Conservation (phyloP, 2,113 vertebrate species). For the Xyliphius kryptos region DNA sequence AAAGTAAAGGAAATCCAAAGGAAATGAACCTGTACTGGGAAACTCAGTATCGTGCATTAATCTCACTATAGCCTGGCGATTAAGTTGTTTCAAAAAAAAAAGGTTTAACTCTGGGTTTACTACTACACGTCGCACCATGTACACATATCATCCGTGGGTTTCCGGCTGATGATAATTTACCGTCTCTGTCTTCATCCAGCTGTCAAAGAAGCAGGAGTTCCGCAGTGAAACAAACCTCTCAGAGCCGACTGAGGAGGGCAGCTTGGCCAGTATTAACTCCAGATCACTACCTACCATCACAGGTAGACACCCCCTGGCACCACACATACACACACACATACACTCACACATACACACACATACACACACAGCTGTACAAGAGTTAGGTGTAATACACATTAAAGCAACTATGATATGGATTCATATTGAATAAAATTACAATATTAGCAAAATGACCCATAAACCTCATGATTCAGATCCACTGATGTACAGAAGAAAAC, state of each 20-base stretch:
- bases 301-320: conserved; percentile 59
- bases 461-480: too few relatives aligned
- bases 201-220: conserved; percentile 92
- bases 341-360: neutral
- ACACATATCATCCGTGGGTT: too few relatives aligned
- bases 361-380: neutral
- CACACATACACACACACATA: conserved; percentile 19
- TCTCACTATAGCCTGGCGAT: too few relatives aligned
- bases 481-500: too few relatives aligned
- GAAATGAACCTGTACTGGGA: too few relatives aligned
- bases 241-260: conserved; percentile 66
- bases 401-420: too few relatives aligned
- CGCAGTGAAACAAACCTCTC: conserved; percentile 95
- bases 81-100: neutral
- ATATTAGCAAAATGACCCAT: too few relatives aligned
- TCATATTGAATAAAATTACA: too few relatives aligned
- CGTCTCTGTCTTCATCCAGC: conserved; percentile 61
- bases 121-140: neutral
- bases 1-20: too few relatives aligned
- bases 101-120: neutral
- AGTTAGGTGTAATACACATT: neutral
- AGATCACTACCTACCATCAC: conserved; percentile 90
- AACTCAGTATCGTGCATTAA: too few relatives aligned
- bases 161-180: too few relatives aligned
- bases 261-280: conserved; percentile 65